Base-by-base conservation (phyloP, 1,140 invertebrate species). In the Pissodes strobi region DNA sequence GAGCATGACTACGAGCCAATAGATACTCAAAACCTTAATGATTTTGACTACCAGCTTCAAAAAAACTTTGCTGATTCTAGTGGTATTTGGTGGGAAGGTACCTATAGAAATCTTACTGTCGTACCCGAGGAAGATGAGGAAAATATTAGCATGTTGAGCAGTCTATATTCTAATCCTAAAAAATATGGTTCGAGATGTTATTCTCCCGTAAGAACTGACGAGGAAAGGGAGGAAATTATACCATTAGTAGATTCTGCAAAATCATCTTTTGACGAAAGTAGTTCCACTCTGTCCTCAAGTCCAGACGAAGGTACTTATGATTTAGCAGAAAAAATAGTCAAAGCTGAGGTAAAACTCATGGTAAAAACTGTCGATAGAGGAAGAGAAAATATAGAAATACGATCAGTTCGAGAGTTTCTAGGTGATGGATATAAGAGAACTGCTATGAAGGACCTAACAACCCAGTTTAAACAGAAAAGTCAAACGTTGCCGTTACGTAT, bases 371-470 rank as follows among this genome's bases (percentile, higher is more conserved):
- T 73, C 15, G 81, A 83, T 48, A 67, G 71, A 67, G 82, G 82
- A 9, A 80, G 78, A 73, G 81, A 83, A 66, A 79, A 78, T 52
- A 80, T 84, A 38, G 82, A 84, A 73, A 82, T 84, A 45, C 72
- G 80, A 57, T 82, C 80, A 30, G 77, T 83, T 30, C 67, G 76
- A 43, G 80, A 83, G 61, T 82, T 82, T 75, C 63, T 80, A 37
- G 78, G 80, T 46, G 58, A 63, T n/a, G 38, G 8, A 4, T 4
- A 23, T 15, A 58, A 68, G 39, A 22, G 39, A 10, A 39, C 13
- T 41, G 8, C 13, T 12, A 25, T 15, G 21, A 13, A 51, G 0
- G 30, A 51, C 10, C n/a, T 17, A 6, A 57, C 10, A 12, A n/a
- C n/a, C n/a, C 19, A 27, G 10, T 8, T 48, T 3, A 61, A 57